Conservation (phyloP, 64 coral and sea anemone species). For the Cladopsammia gracilis region DNA sequence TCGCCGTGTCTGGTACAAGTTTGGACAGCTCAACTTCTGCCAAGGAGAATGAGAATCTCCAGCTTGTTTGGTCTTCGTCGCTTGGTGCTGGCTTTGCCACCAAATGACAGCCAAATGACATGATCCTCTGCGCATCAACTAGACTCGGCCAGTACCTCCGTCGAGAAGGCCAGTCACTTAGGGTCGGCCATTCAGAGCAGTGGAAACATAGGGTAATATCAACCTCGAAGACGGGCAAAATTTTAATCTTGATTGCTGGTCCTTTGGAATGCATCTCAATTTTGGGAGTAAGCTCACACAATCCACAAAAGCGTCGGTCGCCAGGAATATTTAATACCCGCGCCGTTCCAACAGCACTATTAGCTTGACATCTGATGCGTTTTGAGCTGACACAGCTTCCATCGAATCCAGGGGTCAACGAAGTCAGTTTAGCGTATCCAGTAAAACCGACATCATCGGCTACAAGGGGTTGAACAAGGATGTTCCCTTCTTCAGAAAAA, state of each 20-base stretch:
- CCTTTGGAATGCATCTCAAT: not conserved
- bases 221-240: not conserved
- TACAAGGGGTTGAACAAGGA: slow-evolving; percentile 1
- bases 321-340: slow-evolving; percentile 5
- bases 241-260: slow-evolving; percentile 32
- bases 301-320: not conserved
- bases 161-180: slow-evolving; percentile 54
- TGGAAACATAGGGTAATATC: slow-evolving; percentile 33
- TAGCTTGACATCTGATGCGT: not conserved
- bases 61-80: slow-evolving; percentile 38
- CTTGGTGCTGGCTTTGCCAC: slow-evolving; percentile 59
- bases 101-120: slow-evolving; percentile 56
- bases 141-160: slow-evolving; percentile 26
- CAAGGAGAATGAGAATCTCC: slow-evolving; percentile 75
- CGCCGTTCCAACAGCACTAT: not conserved
- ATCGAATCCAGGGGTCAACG: not conserved
- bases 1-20: slow-evolving; percentile 53
- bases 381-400: slow-evolving; percentile 11
- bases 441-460: not conserved
- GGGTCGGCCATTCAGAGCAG: slow-evolving; percentile 50
- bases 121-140: slow-evolving; percentile 55
- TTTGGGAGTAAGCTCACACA: not conserved
- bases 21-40: slow-evolving; percentile 82
- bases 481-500: slow-evolving; percentile 18
- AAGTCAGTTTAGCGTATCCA: slow-evolving; percentile 22